A percentile compares a stretch with the other conserved stretches of the same genome.
Evolutionary conservation across 2,797 vertebrate species (phyloP).

Genomic region (Tenualosa thibaudeaui): DNA sequence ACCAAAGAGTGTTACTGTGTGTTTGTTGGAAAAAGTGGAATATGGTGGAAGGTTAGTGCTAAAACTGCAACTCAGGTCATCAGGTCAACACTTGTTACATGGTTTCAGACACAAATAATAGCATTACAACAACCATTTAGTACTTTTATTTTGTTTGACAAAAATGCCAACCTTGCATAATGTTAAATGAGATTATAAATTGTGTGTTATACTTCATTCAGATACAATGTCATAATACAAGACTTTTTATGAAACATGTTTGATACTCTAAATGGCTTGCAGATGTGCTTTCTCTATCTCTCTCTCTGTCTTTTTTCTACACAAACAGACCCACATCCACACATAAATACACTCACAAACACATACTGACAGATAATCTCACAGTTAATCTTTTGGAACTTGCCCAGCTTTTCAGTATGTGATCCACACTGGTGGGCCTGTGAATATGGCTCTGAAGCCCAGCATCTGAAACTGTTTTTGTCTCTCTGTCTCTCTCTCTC

Average conservation of each 20-base stretch:
- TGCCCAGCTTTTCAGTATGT: not conserved
- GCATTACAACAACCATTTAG: not conserved
- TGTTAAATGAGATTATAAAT: not conserved
- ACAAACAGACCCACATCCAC: not conserved
- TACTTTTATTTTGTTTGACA: not conserved
- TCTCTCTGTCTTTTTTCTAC: not conserved
- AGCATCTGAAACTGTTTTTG: slow-evolving; percentile 4
- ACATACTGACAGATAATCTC: not conserved
- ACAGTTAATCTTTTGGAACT: slow-evolving; percentile 1
- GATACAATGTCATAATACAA: not conserved
- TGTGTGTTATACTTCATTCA: not conserved
- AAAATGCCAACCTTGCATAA: not conserved
- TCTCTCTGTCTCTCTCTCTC: not conserved
- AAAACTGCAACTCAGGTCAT: not conserved
- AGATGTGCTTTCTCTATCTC: not conserved
- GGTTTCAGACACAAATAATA: not conserved
- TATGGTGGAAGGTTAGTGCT: not conserved
- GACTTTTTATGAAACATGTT: not conserved
- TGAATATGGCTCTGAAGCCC: not conserved
- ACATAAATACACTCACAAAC: not conserved
- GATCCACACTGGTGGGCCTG: not conserved
- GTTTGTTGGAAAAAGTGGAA: not conserved
- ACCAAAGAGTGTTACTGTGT: no score
- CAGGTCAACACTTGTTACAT: not conserved
- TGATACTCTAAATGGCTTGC: not conserved